Base-by-base conservation (phyloP, 2,888 invertebrate species). In the Belgica antarctica region DNA sequence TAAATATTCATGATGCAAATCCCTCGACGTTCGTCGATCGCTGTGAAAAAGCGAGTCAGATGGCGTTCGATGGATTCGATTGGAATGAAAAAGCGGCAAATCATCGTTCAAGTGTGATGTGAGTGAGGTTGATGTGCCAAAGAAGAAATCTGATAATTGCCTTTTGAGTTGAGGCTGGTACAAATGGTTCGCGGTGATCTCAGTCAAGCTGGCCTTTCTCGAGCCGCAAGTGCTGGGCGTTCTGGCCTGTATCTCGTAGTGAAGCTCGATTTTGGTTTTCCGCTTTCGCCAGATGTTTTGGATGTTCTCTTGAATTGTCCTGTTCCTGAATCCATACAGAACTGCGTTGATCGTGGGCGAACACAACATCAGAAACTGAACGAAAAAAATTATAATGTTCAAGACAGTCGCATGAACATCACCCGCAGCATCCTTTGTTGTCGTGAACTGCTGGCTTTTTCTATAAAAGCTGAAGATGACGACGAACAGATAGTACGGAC, bases 191-290 rank as follows among this genome's bases (percentile, higher is more conserved):
- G 25, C 17, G 5, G 65, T 65, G 5, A 68, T 5, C 15, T 70
- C 70, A 1, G 87, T 89, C 62, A 89, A 79, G 1, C 89, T 89
- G 0, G 89, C 89, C 62, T 89, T 81, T 68, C 89, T 82, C 0
- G 89, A 89, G 0, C 89, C 90, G 72, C 89, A 89, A 1, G 87
- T 88, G 72, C 89, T 89, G 2, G 90, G 90, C 1, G 90, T 90
- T 72, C 90, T 81, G 2, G 90, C 90, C 77, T 90, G 89, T 72
- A 90, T 90, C 78, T 90, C 90, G 76, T 89, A 87, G 72, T 89
- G 88, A 59, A 90, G 85, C 77, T 90, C 90, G 75, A 87, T 88
- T 78, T 89, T 89, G 1, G 89, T 89, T 79, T 89, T 83, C 76
- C 89, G 85, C 79, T 90, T 90, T 62, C 90, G 82, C 83, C 88